Evolutionary conservation across 2,113 vertebrate genomes (phyloP).

Genomic region (Dinomys branickii): DNA sequence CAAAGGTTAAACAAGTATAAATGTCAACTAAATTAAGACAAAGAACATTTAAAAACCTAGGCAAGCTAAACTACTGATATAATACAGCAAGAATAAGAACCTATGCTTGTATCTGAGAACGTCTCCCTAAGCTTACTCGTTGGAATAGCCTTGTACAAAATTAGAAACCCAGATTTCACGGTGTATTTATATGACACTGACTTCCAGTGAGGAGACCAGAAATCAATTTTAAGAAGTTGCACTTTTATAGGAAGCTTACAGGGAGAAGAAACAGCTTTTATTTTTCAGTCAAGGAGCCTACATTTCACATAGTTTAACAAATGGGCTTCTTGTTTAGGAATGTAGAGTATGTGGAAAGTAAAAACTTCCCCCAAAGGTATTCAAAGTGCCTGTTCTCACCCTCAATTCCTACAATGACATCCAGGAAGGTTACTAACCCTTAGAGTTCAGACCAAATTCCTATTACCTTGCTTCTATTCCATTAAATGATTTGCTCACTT

Average conservation of each 20-base stretch:
- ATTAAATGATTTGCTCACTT: background rate
- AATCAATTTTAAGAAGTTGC: background rate
- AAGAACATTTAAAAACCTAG: background rate
- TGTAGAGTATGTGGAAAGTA: background rate
- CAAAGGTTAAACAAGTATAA: conserved; percentile 3
- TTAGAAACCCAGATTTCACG: background rate
- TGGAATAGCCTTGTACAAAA: background rate
- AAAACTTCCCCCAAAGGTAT: background rate
- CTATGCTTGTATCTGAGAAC: background rate
- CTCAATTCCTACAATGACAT: background rate
- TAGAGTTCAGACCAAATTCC: background rate
- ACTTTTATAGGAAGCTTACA: background rate
- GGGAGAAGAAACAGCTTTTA: background rate
- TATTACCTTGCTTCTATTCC: background rate
- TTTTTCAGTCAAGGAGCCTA: background rate
- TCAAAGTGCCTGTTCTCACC: background rate
- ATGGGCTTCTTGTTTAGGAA: background rate
- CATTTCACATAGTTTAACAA: conserved; percentile 2
- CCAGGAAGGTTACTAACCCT: background rate
- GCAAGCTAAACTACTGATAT: background rate
- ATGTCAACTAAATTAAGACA: conserved; percentile 18
- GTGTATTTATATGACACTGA: background rate
- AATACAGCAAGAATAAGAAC: background rate
- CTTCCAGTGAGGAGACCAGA: background rate
- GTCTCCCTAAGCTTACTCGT: background rate